A percentile compares a stretch with the other conserved stretches of the same genome.
Conservation (phyloP, 2,888 invertebrate species). For the Drosophila gaucha region DNA sequence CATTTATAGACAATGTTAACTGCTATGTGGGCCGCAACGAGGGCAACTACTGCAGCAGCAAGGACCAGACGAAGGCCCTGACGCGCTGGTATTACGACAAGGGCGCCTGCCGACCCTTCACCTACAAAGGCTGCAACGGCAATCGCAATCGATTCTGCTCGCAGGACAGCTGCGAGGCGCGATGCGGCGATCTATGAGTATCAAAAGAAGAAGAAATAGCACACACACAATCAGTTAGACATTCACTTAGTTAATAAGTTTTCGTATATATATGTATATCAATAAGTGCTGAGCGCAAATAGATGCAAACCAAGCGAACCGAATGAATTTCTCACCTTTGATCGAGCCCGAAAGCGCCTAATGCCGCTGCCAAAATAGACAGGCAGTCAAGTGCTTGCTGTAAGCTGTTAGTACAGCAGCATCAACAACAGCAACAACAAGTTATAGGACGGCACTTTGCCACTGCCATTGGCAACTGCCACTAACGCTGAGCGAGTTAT, state of each 20-base stretch:
- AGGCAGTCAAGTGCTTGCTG: conserved; percentile 55
- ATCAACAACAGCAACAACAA: conserved; percentile 5
- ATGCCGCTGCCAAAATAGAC: conserved; percentile 36
- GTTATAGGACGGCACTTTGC: conserved; percentile 51
- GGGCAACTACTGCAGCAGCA: conserved; percentile 79
- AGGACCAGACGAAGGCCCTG: conserved; percentile 68
- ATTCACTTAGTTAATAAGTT: conserved; percentile 59
- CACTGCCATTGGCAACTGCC: conserved; percentile 47
- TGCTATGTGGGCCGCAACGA: conserved; percentile 80
- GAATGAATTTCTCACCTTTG: conserved; percentile 61
- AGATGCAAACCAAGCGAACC: conserved; percentile 16
- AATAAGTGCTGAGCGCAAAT: conserved; percentile 49
- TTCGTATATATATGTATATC: conserved; percentile 61
- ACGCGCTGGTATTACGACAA: conserved; percentile 90
- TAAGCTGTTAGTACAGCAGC: conserved; percentile 53
- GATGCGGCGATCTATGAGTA: conserved; percentile 87
- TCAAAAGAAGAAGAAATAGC: background rate
- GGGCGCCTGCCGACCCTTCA: conserved; percentile 87
- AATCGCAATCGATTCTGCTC: conserved; percentile 90
- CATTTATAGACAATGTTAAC: conserved; percentile 76
- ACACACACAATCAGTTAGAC: conserved; percentile 17
- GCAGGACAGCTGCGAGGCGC: conserved; percentile 90
- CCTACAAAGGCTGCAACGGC: conserved; percentile 90
- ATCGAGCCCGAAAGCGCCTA: conserved; percentile 44
- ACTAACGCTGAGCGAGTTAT: conserved; percentile 15